Evolutionary conservation across 1,140 invertebrate species (phyloP), one percentile per base, ranked within the genome.

Genomic region (Dufourea novaeangliae): DNA sequence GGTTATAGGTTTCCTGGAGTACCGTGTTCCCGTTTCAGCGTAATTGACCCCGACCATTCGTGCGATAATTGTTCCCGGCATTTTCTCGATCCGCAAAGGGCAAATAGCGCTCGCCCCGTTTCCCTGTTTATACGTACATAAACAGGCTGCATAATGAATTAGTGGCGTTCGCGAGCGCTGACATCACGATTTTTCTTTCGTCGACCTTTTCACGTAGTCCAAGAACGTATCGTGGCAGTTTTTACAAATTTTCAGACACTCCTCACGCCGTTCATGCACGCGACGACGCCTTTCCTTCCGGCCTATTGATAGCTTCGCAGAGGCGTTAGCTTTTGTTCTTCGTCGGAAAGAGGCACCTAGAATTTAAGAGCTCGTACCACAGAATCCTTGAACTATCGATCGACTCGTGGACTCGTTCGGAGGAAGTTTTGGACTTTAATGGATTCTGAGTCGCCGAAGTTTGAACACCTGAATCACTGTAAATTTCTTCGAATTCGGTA

Each of bases 1-100:
- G 57, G 34, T 52, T 62, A 63, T 37, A 72, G 59, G 56, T 73
- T 78, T 71, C 76, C 41, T 70, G 67, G 50, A 56, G 34, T 25
- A 64, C 63, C 64, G 61, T 69, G 41, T 2, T 62, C 76, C 81
- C 70, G 72, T 85, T 87, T 82, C 78, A 66, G 41, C 72, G 64
- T 86, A 87, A 88, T 85, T 84, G 82, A 82, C 67, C 77, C 73
- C 29, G 27, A 3, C 54, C 17, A 59, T 34, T n/a, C 54, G 54
- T 46, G 61, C 44, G 61, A 34, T 54, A 77, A 82, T 85, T 71
- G 69, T 66, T 66, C 37, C 12, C 64, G 39, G 67, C 79, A 70
- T 82, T 81, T 72, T 77, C 82, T 62, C 76, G 76, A 71, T 80
- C 62, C 59, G 27, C 25, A 54, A 63, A 77, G 79, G 73, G 25